These are phyloP conservation scores for Acronicta leporina DNA, from an alignment of 2,888 invertebrate genomes.

Conservation along the genomic window DNA sequence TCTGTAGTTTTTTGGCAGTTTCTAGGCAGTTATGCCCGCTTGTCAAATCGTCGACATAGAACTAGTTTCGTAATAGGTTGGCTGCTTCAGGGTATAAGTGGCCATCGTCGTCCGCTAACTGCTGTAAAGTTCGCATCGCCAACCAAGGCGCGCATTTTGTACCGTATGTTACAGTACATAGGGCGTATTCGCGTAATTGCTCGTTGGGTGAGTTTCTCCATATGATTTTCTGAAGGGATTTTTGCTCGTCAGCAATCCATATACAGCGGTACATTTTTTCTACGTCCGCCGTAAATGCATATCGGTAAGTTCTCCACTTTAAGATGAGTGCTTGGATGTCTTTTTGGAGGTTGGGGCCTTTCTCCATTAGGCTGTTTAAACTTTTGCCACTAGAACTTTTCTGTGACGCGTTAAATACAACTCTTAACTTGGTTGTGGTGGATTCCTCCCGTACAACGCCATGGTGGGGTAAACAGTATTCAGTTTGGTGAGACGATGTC, in stretches of 20 bases:
- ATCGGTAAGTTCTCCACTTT: conserved; percentile 6
- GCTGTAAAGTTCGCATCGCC: conserved; percentile 25
- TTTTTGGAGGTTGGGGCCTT: conserved; percentile 8
- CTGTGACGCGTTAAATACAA: conserved; percentile 8
- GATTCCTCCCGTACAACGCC: conserved; percentile 7
- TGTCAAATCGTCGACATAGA: conserved; percentile 7
- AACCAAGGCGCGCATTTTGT: conserved; percentile 7
- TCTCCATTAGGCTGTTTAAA: conserved; percentile 8
- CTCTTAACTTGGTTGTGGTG: conserved; percentile 6
- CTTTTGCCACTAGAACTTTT: conserved; percentile 5
- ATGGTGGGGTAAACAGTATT: not conserved
- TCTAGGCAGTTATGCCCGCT: conserved; percentile 5
- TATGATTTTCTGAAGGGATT: conserved; percentile 12
- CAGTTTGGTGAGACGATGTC: not conserved
- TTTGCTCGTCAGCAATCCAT: conserved; percentile 3
- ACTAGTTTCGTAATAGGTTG: not conserved
- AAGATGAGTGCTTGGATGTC: conserved; percentile 9
- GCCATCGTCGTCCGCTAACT: conserved; percentile 12
- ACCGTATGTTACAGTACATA: conserved; percentile 19
- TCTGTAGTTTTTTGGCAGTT: conserved; percentile 11
- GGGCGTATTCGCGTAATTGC: conserved; percentile 2
- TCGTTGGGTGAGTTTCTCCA: conserved; percentile 7
- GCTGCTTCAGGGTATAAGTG: conserved; percentile 8
- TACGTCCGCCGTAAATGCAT: conserved; percentile 10
- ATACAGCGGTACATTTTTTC: conserved; percentile 16